These are phyloP conservation scores for Luscinia luscinia DNA, from an alignment of 2,797 vertebrate species.

Conservation along the genomic window DNA sequence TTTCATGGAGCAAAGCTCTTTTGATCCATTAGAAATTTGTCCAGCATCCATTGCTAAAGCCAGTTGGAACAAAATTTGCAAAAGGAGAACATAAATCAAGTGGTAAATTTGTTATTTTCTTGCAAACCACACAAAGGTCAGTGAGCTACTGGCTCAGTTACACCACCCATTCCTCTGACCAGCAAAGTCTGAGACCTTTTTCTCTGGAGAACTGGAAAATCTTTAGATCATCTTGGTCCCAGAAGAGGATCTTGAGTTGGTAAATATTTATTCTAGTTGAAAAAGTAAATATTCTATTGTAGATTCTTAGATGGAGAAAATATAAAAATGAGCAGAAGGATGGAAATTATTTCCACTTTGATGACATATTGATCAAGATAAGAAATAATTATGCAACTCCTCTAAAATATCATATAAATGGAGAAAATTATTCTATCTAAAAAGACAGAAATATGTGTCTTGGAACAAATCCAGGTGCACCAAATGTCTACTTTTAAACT, in stretches of 20 bases:
- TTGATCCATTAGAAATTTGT: background rate
- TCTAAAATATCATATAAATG: conserved; percentile 19
- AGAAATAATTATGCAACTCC: conserved; percentile 21
- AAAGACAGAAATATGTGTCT: conserved; percentile 32
- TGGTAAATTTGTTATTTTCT: background rate
- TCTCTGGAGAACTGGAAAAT: conserved; percentile 1
- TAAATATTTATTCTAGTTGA: conserved; percentile 11
- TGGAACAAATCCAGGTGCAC: conserved; percentile 54
- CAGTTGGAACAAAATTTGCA: background rate
- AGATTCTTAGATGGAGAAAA: background rate
- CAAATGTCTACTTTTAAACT: conserved; percentile 59
- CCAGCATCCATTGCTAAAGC: background rate
- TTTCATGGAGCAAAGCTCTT: background rate
- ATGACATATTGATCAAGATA: conserved; percentile 31
- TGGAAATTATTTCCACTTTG: background rate
- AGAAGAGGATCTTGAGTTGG: background rate
- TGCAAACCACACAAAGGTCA: background rate
- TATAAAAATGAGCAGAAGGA: background rate
- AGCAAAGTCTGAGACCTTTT: background rate
- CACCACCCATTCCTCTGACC: background rate
- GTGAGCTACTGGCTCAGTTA: background rate
- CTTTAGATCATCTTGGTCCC: background rate
- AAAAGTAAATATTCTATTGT: conserved; percentile 25
- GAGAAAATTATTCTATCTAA: conserved; percentile 32
- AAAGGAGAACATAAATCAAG: background rate